Evolutionary conservation across 2,113 vertebrate species (phyloP).

Genomic region (Pollimyrus isidori): DNA sequence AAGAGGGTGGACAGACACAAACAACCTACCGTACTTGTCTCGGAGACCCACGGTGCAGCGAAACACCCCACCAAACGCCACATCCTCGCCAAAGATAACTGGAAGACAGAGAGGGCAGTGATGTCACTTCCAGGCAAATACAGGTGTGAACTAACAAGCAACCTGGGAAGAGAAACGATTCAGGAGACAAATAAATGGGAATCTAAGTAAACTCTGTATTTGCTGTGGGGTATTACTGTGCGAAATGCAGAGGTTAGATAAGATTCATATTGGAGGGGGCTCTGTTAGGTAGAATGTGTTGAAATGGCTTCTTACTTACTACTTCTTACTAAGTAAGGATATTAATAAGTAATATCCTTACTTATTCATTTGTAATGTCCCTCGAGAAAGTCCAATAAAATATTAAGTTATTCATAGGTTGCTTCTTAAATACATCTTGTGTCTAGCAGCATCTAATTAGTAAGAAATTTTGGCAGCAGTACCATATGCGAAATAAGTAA

Average conservation of each 20-base stretch:
- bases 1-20: background rate
- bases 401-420: background rate
- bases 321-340: too few species aligned
- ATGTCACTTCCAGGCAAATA: background rate
- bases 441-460: background rate
- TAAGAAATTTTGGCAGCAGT: background rate
- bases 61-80: slow-evolving; percentile 97
- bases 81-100: slow-evolving; percentile 98
- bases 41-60: slow-evolving; percentile 91
- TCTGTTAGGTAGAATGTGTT: background rate
- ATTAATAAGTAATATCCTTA: background rate
- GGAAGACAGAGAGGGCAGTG: slow-evolving; percentile 36
- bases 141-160: background rate
- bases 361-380: background rate
- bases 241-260: background rate
- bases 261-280: background rate
- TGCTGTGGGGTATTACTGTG: background rate
- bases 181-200: background rate
- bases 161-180: background rate
- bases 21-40: slow-evolving; percentile 89
- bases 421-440: background rate
- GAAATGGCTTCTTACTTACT: background rate
- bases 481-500: background rate
- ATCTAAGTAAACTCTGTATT: background rate
- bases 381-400: background rate